These are phyloP conservation scores for Hirundichthys speculiger DNA, from an alignment of 2,113 vertebrate species.

Conservation along the genomic window DNA sequence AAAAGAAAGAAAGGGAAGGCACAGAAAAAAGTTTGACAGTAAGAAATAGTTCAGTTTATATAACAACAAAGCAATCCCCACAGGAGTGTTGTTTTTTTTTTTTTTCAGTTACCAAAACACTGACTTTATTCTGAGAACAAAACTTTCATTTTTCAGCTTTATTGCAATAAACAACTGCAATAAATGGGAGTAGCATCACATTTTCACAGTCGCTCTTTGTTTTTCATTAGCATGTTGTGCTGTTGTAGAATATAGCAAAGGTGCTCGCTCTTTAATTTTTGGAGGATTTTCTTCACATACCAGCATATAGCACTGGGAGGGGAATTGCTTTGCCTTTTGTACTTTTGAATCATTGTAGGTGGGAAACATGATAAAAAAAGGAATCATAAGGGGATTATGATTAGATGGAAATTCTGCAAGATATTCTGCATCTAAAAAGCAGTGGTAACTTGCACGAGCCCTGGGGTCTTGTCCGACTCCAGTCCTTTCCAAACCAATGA, in stretches of 20 bases:
- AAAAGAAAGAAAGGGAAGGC: constrained; percentile 16
- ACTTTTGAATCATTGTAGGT: constrained; percentile 7
- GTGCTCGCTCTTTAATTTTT: constrained; percentile 14
- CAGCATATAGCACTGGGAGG: background rate
- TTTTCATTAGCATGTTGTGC: constrained; percentile 30
- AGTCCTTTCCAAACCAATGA: constrained; percentile 30
- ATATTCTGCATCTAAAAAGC: background rate
- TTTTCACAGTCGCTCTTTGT: no score
- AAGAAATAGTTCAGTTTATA: constrained; percentile 52
- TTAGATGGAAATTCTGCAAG: background rate
- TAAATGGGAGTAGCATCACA: no score
- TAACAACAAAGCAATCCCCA: constrained; percentile 55
- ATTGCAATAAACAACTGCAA: no score
- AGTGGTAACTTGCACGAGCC: background rate
- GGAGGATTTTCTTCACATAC: constrained; percentile 26
- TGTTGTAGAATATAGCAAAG: background rate
- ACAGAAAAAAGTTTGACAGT: constrained; percentile 26
- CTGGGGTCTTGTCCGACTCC: background rate
- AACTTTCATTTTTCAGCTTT: constrained; percentile 19
- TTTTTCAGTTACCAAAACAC: constrained; percentile 50
- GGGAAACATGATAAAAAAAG: constrained; percentile 11
- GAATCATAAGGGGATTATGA: background rate
- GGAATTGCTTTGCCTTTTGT: background rate
- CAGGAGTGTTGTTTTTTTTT: constrained; percentile 47
- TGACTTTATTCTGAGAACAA: constrained; percentile 63